Evolutionary conservation across 2,888 invertebrate species (phyloP).

Genomic region (Amiota communis): DNA sequence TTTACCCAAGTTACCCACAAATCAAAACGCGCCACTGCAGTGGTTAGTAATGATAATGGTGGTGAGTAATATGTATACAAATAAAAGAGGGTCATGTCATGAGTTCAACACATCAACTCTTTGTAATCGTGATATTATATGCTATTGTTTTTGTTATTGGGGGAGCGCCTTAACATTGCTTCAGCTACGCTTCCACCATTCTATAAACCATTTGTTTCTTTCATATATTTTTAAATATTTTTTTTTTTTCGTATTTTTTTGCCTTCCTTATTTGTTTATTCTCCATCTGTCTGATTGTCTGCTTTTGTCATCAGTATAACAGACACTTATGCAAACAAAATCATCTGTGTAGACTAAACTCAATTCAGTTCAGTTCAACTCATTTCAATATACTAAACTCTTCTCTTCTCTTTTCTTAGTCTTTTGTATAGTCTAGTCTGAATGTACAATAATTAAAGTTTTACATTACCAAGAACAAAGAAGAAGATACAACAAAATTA

Average conservation of each 20-base stretch:
- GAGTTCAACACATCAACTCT: neutral
- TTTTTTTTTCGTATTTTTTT: too few relatives aligned
- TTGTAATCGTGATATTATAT: neutral
- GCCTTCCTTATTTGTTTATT: neutral
- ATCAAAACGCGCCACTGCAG: too few relatives aligned
- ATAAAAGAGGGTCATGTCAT: conserved; percentile 14
- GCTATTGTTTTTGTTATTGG: neutral
- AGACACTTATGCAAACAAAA: too few relatives aligned
- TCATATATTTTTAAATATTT: neutral
- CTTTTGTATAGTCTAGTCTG: neutral
- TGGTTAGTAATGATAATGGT: too few relatives aligned
- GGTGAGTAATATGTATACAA: neutral
- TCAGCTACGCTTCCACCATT: neutral
- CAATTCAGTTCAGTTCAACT: too few relatives aligned
- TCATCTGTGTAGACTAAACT: too few relatives aligned
- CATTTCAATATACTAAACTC: too few relatives aligned
- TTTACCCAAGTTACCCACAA: too few relatives aligned
- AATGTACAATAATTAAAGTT: conserved; percentile 20
- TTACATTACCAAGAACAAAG: neutral
- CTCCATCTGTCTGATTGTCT: neutral
- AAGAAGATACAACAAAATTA: conserved; percentile 4
- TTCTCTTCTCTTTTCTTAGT: too few relatives aligned
- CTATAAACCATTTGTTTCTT: neutral
- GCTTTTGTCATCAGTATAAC: neutral
- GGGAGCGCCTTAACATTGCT: conserved; percentile 8